Evolutionary conservation across 2,113 vertebrate genomes (phyloP), one percentile per base, ranked within the genome.

Genomic region (Eublepharis macularius): DNA sequence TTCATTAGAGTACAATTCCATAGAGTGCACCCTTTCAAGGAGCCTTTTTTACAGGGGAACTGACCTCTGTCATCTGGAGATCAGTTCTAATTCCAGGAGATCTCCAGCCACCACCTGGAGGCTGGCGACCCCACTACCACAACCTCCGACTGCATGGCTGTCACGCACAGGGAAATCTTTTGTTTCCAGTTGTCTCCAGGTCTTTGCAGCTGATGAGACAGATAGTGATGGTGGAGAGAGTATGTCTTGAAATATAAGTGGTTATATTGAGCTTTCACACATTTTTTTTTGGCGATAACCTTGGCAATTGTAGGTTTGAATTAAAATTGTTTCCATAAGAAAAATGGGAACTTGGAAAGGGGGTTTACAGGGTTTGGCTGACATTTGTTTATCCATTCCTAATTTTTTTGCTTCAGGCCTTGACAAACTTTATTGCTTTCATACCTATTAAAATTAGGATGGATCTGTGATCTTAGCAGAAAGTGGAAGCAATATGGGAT

Each of bases 181-280:
- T 88, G 54, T 65, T 83, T 6, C 45, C 4, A 4, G 16, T 86
- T 39, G 86, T 77, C 49, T 60, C 73, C 4, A 70, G 80, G 65
- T 24, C 60, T 47, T 13, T 72, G 11, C 45, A 39, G 32, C 0
- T 0, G 5, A 70, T 32, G 54, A 39, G 29, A 32, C 24, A 5
- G 26, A 26, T 41, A 14, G 43, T 47, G 29, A 12, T 82, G 72
- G 73, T 81, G 32, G 14, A 49, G 16, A 4, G 2, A 51, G 72
- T 60, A 14, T 85, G n/a, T 76, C 41, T 88, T 82, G 6, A 21
- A 41, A 19, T 76, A 74, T 12, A 65, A 86, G 73, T 47, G 88
- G 69, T 74, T 43, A 41, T 63, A 88, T 83, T 34, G 45, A 72
- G 82, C 60, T 74, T 11, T 69, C 86, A n/a, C 3, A 39, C 69